phyloP scores from a whole-genome alignment of 1,140 invertebrate species.

The Paraescarpia echinospica region DNA sequence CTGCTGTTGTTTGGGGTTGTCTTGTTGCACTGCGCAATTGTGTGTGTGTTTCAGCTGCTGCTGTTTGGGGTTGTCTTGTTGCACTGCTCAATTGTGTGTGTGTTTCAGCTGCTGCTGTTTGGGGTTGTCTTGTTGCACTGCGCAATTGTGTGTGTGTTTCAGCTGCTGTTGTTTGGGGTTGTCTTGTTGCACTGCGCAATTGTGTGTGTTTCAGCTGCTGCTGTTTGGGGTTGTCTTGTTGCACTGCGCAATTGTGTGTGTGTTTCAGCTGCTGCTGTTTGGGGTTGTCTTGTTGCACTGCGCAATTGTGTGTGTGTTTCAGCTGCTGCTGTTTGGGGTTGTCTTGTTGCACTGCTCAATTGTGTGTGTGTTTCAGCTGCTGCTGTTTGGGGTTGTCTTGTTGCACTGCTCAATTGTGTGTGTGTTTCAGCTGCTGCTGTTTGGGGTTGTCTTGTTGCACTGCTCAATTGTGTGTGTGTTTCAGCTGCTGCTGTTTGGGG shows the following conservation, averaged over 20 bases:
- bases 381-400: background rate
- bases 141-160: too few species aligned
- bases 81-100: too few species aligned
- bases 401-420: background rate
- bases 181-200: too few species aligned
- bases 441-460: too few species aligned
- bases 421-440: too few species aligned
- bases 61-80: background rate
- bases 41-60: conserved; percentile 8
- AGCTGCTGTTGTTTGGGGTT: too few species aligned
- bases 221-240: too few species aligned
- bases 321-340: background rate
- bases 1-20: background rate
- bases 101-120: too few species aligned
- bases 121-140: too few species aligned
- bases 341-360: background rate
- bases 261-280: background rate
- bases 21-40: background rate
- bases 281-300: background rate
- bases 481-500: too few species aligned
- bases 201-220: too few species aligned
- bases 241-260: background rate
- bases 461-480: too few species aligned
- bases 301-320: background rate
- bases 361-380: conserved; percentile 8